phyloP scores from a whole-genome alignment of 2,797 vertebrate species.

The Synaphobranchus kaupii region DNA sequence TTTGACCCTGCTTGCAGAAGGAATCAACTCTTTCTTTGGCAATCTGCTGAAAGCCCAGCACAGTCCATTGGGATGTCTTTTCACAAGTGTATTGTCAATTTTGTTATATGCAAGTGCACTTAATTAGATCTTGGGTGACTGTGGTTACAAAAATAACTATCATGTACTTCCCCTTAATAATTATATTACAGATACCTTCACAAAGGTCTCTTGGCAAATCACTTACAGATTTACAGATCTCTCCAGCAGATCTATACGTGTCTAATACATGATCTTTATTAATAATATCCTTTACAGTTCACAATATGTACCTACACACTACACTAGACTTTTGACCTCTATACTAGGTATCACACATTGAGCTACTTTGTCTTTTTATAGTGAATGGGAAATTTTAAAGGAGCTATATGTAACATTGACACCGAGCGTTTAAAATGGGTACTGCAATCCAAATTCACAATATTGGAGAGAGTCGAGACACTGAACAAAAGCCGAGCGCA shows the following conservation, averaged over 20 bases:
- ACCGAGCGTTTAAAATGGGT: too few species aligned
- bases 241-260: too few species aligned
- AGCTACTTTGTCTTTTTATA: conserved; percentile 29
- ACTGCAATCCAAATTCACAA: too few species aligned
- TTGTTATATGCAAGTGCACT: background rate
- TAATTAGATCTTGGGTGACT: background rate
- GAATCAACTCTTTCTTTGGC: conserved; percentile 32
- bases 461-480: too few species aligned
- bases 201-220: too few species aligned
- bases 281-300: background rate
- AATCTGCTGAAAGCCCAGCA: conserved; percentile 37
- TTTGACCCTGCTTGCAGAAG: background rate
- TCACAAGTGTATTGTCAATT: background rate
- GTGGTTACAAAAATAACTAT: too few species aligned
- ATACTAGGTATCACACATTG: conserved; percentile 37
- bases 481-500: too few species aligned
- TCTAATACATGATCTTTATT: too few species aligned
- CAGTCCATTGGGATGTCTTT: background rate
- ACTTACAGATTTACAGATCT: too few species aligned
- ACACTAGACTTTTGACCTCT: conserved; percentile 17
- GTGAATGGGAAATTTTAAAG: background rate
- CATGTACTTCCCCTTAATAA: too few species aligned
- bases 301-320: background rate
- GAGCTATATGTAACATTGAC: too few species aligned
- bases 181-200: too few species aligned